Conservation (phyloP, 1,140 invertebrate species). For the Musca domestica region DNA sequence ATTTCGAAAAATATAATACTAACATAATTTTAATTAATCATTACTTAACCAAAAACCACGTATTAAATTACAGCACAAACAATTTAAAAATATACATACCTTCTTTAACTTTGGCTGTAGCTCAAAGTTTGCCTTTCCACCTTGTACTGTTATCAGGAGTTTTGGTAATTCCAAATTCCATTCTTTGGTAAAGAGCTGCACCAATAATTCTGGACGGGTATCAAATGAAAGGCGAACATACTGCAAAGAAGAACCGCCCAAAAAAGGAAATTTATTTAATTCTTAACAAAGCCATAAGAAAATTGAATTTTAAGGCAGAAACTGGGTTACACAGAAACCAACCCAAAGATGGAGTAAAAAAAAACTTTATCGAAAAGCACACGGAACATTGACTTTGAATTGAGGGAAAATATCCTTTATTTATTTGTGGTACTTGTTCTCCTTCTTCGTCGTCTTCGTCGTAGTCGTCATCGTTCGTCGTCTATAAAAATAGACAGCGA, state of each 20-base stretch:
- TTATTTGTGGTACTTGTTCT: neutral
- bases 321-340: too few relatives aligned
- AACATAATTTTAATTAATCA: too few relatives aligned
- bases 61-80: too few relatives aligned
- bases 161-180: conserved; percentile 95
- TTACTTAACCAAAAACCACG: too few relatives aligned
- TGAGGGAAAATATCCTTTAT: neutral
- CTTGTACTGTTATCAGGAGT: conserved; percentile 94
- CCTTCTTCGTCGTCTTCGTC: too few relatives aligned
- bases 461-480: too few relatives aligned
- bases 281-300: too few relatives aligned
- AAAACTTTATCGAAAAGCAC: neutral
- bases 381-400: neutral
- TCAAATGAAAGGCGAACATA: conserved; percentile 91
- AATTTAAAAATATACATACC: conserved; percentile 57
- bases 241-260: conserved; percentile 59
- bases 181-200: conserved; percentile 88
- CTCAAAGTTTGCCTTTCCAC: conserved; percentile 95
- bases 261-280: neutral
- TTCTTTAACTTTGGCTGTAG: conserved; percentile 93
- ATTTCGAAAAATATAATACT: too few relatives aligned
- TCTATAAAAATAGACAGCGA: too few relatives aligned
- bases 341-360: neutral
- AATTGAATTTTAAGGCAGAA: too few relatives aligned
- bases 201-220: conserved; percentile 87